Conservation (phyloP, 2,797 vertebrate genomes). For the Malurus splendens region DNA sequence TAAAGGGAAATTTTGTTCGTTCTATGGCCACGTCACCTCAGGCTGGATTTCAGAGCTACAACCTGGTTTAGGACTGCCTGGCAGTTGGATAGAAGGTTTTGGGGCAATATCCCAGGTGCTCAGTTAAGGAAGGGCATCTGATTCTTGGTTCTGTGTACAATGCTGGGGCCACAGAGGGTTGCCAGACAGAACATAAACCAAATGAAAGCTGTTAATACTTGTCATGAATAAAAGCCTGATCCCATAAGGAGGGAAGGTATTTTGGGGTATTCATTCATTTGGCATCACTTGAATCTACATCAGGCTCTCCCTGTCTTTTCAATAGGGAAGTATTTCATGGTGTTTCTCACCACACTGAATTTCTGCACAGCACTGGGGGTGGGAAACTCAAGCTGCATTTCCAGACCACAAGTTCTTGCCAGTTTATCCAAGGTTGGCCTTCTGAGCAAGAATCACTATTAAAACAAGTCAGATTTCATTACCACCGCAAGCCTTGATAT, state of each 20-base stretch:
- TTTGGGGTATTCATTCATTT: background rate
- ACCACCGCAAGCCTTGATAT: slow-evolving; percentile 5
- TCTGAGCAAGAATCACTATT: background rate
- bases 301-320: background rate
- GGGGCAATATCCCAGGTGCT: background rate
- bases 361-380: background rate
- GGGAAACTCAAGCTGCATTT: background rate
- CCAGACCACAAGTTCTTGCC: background rate
- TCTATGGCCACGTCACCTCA: background rate
- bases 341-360: background rate
- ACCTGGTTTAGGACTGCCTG: background rate
- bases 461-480: slow-evolving; percentile 35
- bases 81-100: background rate
- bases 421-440: background rate
- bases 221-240: background rate
- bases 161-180: background rate
- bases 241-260: background rate
- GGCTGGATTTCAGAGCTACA: background rate
- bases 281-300: background rate
- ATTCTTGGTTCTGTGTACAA: background rate
- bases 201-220: background rate
- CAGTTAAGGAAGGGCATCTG: background rate
- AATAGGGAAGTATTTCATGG: background rate
- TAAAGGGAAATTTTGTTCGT: background rate
- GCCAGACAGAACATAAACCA: background rate